Percentiles rank a stretch among this genome's conserved stretches.
phyloP scores from a whole-genome alignment of 2,113 vertebrate genomes.

The Ammodytes dubius region DNA sequence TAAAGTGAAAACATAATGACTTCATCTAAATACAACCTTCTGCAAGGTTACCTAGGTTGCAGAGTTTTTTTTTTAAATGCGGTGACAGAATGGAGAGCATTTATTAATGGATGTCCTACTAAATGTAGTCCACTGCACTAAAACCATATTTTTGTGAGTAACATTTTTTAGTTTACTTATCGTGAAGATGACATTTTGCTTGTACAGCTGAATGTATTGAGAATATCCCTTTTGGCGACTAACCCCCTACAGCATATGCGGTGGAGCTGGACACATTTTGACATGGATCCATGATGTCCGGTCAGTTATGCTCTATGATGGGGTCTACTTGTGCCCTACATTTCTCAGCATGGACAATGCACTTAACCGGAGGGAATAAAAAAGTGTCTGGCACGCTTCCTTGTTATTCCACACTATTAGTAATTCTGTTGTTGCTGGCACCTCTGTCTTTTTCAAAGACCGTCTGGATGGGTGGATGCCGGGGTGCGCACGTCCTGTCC shows the following conservation, averaged over 20 bases:
- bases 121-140: neutral
- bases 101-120: neutral
- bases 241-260: neutral
- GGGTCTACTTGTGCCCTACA: conserved; percentile 2
- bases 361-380: neutral
- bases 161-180: neutral
- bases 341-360: conserved; percentile 7
- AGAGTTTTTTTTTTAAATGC: neutral
- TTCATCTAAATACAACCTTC: neutral
- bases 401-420: conserved; percentile 18
- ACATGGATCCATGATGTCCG: neutral
- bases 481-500: conserved; percentile 44
- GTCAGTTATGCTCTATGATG: neutral
- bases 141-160: too few species aligned
- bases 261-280: neutral
- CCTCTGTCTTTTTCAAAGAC: conserved; percentile 32
- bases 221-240: neutral
- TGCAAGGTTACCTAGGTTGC: neutral
- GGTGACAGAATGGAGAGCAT: neutral
- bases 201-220: neutral
- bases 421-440: conserved; percentile 14
- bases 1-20: neutral
- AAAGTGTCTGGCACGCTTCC: conserved; percentile 16
- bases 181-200: neutral
- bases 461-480: conserved; percentile 18